A percentile compares a stretch with the other conserved stretches of the same genome.
Conservation (phyloP, 2,797 vertebrate species). For the Semaprochilodus insignis region DNA sequence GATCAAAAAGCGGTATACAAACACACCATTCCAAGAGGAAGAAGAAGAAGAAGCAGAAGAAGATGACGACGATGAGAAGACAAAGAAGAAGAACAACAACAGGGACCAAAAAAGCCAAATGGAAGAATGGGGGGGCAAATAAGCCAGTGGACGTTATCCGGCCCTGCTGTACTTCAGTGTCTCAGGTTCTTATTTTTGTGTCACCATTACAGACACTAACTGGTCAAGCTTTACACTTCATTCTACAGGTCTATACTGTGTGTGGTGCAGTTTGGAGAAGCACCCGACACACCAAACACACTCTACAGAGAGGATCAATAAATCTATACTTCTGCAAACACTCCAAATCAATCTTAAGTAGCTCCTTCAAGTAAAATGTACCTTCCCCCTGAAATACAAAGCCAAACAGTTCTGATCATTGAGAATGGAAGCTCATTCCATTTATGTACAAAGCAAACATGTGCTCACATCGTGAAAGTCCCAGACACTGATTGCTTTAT, state of each 20-base stretch:
- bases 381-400: neutral
- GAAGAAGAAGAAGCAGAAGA: too few species aligned
- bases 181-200: too few species aligned
- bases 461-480: neutral
- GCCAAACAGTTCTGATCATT: neutral
- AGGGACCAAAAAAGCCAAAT: too few species aligned
- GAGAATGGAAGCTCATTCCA: neutral
- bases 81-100: too few species aligned
- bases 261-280: neutral
- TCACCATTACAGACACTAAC: too few species aligned
- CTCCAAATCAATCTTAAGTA: neutral
- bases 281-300: neutral
- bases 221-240: neutral
- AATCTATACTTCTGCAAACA: neutral
- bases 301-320: neutral
- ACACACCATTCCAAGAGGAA: too few species aligned
- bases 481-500: neutral
- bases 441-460: neutral
- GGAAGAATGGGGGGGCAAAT: too few species aligned
- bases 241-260: neutral
- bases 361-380: neutral
- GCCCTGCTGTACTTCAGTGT: neutral
- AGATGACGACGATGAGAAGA: too few species aligned
- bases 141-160: neutral
- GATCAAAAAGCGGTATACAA: too few species aligned